phyloP scores from a whole-genome alignment of 2,113 vertebrate genomes.

The Hippolais icterina region DNA sequence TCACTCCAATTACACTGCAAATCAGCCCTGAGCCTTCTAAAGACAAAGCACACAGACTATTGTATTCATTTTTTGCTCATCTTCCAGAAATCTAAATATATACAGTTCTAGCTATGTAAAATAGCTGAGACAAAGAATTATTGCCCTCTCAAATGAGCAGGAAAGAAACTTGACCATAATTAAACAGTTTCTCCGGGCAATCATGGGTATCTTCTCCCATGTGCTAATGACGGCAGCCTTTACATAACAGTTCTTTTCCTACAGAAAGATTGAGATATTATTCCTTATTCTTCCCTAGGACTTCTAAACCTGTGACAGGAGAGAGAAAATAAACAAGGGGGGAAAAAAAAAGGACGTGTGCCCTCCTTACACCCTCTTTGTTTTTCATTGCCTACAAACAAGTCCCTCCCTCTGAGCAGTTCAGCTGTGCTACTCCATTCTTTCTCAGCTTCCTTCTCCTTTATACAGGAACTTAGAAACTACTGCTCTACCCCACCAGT shows the following conservation, averaged over 20 bases:
- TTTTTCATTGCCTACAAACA: not conserved
- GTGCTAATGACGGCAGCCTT: not conserved
- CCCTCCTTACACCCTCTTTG: not conserved
- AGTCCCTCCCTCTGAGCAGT: not conserved
- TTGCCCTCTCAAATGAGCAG: not conserved
- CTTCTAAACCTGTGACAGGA: not conserved
- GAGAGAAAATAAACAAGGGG: not conserved
- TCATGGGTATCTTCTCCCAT: too few species aligned
- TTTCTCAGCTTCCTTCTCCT: not conserved
- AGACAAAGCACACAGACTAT: not conserved
- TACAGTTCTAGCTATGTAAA: not conserved
- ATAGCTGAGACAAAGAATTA: not conserved
- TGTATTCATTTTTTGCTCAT: not conserved
- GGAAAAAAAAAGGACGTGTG: too few species aligned
- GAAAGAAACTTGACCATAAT: not conserved
- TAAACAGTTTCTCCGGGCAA: not conserved
- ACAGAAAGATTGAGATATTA: not conserved
- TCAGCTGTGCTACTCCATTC: not conserved
- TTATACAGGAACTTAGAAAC: fast-evolving
- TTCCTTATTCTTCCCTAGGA: not conserved
- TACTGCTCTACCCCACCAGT: not conserved
- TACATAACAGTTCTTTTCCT: not conserved
- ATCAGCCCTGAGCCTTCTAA: not conserved
- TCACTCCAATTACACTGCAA: not conserved
- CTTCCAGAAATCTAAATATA: not conserved